Percentiles rank a stretch among this genome's conserved stretches.
These are phyloP conservation scores for Anguilla rostrata DNA, from an alignment of 2,113 vertebrate genomes.

Conservation along the genomic window DNA sequence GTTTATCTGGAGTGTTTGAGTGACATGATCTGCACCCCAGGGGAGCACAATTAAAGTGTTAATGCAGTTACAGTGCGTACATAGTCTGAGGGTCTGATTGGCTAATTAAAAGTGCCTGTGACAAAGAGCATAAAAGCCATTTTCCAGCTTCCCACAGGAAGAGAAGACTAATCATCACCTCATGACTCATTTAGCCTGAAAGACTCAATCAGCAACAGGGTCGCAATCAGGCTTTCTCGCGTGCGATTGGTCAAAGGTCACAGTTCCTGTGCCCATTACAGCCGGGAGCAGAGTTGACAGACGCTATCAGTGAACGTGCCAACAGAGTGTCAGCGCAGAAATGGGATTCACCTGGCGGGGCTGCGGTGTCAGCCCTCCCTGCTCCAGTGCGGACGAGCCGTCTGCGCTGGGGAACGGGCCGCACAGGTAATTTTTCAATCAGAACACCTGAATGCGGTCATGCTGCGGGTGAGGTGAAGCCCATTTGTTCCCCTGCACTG, in stretches of 20 bases:
- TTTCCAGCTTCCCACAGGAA: neutral
- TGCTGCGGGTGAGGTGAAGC: neutral
- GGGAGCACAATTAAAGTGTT: neutral
- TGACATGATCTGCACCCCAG: neutral
- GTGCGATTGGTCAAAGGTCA: constrained; percentile 21
- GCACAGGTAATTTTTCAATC: neutral
- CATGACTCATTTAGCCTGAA: constrained; percentile 8
- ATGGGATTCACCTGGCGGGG: neutral
- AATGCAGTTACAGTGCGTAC: neutral
- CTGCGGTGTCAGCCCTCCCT: neutral
- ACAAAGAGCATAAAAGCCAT: constrained; percentile 9
- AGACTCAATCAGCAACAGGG: constrained; percentile 13
- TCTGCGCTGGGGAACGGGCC: neutral
- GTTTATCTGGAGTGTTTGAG: neutral
- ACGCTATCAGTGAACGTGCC: too few species aligned
- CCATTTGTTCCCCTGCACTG: neutral
- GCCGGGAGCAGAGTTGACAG: neutral
- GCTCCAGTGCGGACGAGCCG: neutral
- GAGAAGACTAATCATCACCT: constrained; percentile 14
- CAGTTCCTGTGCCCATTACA: neutral
- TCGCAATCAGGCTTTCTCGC: neutral
- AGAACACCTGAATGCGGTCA: neutral
- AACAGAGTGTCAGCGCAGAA: neutral
- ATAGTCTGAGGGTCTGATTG: neutral
- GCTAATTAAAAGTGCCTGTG: constrained; percentile 13